Evolutionary conservation across 1,140 invertebrate genomes (phyloP), one percentile per base, ranked within the genome.

Genomic region (Argopecten irradians): DNA sequence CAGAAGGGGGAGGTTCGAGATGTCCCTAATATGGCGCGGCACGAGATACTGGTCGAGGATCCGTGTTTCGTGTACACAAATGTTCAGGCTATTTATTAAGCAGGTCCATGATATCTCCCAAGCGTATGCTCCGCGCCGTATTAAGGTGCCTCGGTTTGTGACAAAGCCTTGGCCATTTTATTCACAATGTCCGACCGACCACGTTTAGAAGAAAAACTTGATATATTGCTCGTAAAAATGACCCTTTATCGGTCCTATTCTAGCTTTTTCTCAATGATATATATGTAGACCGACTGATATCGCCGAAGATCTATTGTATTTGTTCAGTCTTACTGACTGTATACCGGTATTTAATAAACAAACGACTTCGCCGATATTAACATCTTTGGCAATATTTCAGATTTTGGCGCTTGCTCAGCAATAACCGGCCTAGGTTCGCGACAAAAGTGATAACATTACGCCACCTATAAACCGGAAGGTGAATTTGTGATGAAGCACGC

Each of bases 201-300:
- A 71, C 55, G 55, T 71, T 71, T 71, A 71, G 55, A 71, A n/a
- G 16, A 71, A 71, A 71, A 71, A 71, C 8, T 71, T 71, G 55
- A 71, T 71, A 71, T 71, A 71, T 71, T 71, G 55, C 55, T 71
- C 55, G n/a, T 71, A 71, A 71, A 71, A 71, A 71, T 28, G 55
- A 5, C 22, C 16, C 55, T 71, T 5, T 71, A 16, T 11, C 28
- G 55, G 55, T n/a, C 5, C n/a, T 71, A 71, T 71, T 71, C 55
- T 71, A 11, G 22, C 55, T 71, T 71, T n/a, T 5, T 28, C 22
- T 28, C 22, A 28, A 11, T 71, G 55, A 71, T 71, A n/a, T 71
- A 71, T 71, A 11, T 8, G 1, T 71, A n/a, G 0, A 28, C n/a
- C 28, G n/a, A 16, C 8, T 71, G 28, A 71, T 71, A 71, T 71